Evolutionary conservation across 2,113 vertebrate species (phyloP), one percentile per base, ranked within the genome.

Genomic region (Nibea albiflora): DNA sequence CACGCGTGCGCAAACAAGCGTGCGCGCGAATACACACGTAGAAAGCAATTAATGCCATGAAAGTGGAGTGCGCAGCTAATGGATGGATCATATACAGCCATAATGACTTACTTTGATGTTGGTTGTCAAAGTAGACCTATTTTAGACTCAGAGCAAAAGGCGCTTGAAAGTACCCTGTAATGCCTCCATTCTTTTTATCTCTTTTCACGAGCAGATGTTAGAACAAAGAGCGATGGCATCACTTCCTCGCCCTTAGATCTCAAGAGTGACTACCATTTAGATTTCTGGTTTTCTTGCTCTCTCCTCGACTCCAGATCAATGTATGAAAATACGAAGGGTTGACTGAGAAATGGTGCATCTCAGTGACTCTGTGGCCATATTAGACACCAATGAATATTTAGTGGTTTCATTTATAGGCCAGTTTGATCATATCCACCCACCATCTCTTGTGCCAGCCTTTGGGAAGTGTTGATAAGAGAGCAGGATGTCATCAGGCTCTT

Each of bases 401-500:
- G 70, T 82, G 78, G 69, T 64, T 89, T 90, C 71, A 89, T 89
- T 88, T 77, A 84, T 56, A 77, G 86, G 76, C 73, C 83, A 85
- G 87, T 92, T 84, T 90, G 87, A 93, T 94, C 87, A 69, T 76
- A 86, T 90, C 82, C 86, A 77, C 87, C 89, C 89, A 89, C 85
- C 88, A 89, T 77, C 68, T 85, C 81, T 78, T 44, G 67, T 84
- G 79, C 90, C 78, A 80, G 85, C 83, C 89, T 88, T 76, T 87
- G 78, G 82, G 85, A 93, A 88, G 86, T 91, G 93, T 93, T 93
- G 94, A 92, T 88, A 91, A 86, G 78, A 78, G 88, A 88, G 86
- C 89, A 93, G 93, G 93, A 92, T 93, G 92, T 93, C 91, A 94
- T 94, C 93, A 92, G 70, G 78, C 87, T 91, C 91, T 89, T 93